Percentiles rank a stretch among this genome's conserved stretches.
Conservation (phyloP, 2,113 vertebrate genomes). For the Donacobius atricapilla region DNA sequence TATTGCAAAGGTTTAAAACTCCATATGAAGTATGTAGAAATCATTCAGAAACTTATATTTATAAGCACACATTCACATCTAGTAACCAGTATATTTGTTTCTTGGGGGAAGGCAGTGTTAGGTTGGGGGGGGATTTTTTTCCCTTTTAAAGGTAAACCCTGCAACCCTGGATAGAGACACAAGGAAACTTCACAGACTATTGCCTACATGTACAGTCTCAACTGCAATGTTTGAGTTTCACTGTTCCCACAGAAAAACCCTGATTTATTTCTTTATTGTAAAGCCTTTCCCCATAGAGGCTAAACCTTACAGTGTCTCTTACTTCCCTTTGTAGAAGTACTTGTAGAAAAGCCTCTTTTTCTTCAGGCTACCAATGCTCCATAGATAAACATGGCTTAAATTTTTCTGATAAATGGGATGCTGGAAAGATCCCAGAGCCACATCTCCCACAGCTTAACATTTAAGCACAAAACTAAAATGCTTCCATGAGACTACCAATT, state of each 20-base stretch:
- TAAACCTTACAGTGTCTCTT: background rate
- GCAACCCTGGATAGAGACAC: background rate
- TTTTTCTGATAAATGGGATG: conserved; percentile 36
- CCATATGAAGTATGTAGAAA: background rate
- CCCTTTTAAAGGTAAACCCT: background rate
- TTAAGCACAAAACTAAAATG: conserved; percentile 18
- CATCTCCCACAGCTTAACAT: background rate
- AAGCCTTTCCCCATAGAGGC: background rate
- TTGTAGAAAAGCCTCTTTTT: background rate
- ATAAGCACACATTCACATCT: background rate
- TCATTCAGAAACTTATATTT: background rate
- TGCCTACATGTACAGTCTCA: background rate
- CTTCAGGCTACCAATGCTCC: background rate
- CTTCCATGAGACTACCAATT: conserved; percentile 14
- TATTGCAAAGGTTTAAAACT: background rate
- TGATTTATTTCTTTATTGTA: background rate
- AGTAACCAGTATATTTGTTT: background rate
- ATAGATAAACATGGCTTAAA: background rate
- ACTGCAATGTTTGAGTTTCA: background rate
- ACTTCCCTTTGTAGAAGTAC: background rate
- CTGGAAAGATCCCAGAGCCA: background rate
- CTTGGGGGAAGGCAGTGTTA: background rate
- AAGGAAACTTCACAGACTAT: background rate
- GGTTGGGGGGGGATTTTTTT: background rate
- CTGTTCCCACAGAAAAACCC: background rate